phyloP scores from a whole-genome alignment of 2,888 invertebrate species.

The Andrena camellia region DNA sequence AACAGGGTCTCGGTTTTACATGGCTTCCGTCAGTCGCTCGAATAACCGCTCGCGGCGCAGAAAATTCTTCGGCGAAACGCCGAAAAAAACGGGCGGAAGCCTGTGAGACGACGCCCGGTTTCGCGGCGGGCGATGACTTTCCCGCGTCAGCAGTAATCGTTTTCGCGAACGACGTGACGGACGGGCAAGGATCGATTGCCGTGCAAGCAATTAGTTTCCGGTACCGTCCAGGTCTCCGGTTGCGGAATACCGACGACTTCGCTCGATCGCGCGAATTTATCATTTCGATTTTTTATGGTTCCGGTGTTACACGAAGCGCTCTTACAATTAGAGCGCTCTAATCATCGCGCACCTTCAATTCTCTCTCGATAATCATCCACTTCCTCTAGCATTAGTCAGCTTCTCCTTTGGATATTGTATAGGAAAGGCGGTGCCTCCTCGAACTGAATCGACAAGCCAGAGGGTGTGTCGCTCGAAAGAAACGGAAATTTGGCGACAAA shows the following conservation, averaged over 20 bases:
- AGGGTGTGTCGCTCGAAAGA: slow-evolving; percentile 42
- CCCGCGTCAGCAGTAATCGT: slow-evolving; percentile 43
- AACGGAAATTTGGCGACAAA: slow-evolving; percentile 10
- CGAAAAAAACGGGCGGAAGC: neutral
- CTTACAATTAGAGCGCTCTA: neutral
- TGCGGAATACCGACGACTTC: slow-evolving; percentile 25
- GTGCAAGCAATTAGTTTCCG: slow-evolving; percentile 61
- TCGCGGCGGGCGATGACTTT: slow-evolving; percentile 43
- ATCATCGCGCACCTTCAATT: neutral
- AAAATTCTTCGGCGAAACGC: slow-evolving; percentile 28
- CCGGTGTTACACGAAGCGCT: too few species aligned
- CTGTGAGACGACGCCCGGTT: neutral
- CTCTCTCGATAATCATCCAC: neutral
- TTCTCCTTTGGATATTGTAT: neutral
- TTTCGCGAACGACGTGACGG: slow-evolving; percentile 32
- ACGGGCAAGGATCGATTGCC: slow-evolving; percentile 56
- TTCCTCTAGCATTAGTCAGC: neutral
- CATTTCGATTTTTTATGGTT: too few species aligned
- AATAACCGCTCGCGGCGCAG: slow-evolving; percentile 24
- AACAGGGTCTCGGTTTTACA: neutral
- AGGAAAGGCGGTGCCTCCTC: neutral
- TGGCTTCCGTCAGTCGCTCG: slow-evolving; percentile 9
- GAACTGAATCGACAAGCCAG: neutral
- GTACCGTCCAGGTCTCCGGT: slow-evolving; percentile 43
- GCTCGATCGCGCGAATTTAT: neutral